phyloP scores from a whole-genome alignment of 2,797 vertebrate species.

The Graptemys geographica region DNA sequence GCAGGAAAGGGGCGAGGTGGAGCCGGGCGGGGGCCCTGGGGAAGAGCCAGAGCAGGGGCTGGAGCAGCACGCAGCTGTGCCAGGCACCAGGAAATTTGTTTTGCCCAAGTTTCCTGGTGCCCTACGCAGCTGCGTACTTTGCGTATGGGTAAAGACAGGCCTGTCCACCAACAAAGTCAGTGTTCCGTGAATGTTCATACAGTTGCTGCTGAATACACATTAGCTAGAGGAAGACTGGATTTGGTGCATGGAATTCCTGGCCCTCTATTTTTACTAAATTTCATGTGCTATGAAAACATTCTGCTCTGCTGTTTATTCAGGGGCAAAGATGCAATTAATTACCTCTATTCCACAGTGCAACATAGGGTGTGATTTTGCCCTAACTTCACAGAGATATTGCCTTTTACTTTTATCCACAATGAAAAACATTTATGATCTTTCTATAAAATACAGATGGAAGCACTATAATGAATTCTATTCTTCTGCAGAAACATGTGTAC shows the following conservation, averaged over 20 bases:
- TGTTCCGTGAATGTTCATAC: conserved; percentile 68
- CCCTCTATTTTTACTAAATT: conserved; percentile 14
- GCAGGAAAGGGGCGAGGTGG: no score
- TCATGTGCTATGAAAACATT: conserved; percentile 10
- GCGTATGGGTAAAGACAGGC: no score
- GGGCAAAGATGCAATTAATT: neutral
- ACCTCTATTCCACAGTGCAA: conserved; percentile 24
- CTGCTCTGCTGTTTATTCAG: conserved; percentile 3
- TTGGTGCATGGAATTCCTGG: conserved; percentile 41
- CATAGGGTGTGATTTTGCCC: neutral
- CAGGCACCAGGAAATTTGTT: no score
- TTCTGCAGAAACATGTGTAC: neutral
- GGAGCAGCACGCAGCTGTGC: no score
- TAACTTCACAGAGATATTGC: conserved; percentile 2
- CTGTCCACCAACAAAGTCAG: conserved; percentile 47
- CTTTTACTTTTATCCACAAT: neutral
- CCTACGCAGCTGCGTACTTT: no score
- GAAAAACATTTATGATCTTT: neutral
- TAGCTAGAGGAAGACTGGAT: conserved; percentile 48
- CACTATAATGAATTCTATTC: neutral
- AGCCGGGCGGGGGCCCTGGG: no score
- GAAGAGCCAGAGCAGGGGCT: no score
- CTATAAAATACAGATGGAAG: neutral
- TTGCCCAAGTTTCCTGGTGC: no score
- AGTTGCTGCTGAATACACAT: conserved; percentile 60